phyloP scores from a whole-genome alignment of 2,888 invertebrate species.

The Malthinus seriepunctatus region DNA sequence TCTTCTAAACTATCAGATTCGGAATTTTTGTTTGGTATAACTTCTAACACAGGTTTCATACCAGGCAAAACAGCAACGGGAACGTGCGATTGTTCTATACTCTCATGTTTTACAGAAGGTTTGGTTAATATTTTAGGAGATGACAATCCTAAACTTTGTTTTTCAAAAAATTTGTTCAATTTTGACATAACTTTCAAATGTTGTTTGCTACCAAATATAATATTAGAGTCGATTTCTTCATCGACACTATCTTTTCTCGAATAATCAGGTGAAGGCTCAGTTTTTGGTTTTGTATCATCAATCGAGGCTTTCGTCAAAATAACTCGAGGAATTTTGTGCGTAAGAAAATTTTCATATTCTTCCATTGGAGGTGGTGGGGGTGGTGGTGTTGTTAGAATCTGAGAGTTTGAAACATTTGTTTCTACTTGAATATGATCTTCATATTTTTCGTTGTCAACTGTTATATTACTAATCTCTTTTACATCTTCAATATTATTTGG shows the following conservation, averaged over 20 bases:
- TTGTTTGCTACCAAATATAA: slow-evolving; percentile 31
- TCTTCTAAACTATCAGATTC: background rate
- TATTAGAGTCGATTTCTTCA: slow-evolving; percentile 24
- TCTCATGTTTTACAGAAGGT: slow-evolving; percentile 18
- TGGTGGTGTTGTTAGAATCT: slow-evolving; percentile 34
- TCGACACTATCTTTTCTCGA: slow-evolving; percentile 1
- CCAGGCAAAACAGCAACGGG: slow-evolving; percentile 4
- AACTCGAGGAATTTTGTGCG: slow-evolving; percentile 1
- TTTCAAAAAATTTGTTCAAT: slow-evolving; percentile 26
- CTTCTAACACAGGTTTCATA: slow-evolving; percentile 5
- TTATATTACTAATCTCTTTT: too few relatives aligned
- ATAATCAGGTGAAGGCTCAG: slow-evolving; percentile 7
- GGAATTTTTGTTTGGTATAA: background rate
- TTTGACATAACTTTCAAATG: slow-evolving; percentile 27
- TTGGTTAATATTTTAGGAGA: slow-evolving; percentile 26
- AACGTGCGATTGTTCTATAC: background rate
- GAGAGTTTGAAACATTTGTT: slow-evolving; percentile 9
- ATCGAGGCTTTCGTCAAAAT: background rate
- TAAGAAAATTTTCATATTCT: slow-evolving; percentile 22
- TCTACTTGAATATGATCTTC: background rate
- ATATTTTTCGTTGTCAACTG: background rate
- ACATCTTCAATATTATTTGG: background rate
- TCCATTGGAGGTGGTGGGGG: slow-evolving; percentile 35
- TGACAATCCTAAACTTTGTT: slow-evolving; percentile 7
- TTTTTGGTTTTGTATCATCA: background rate